Evolutionary conservation across 2,888 invertebrate species (phyloP).

Genomic region (Dolichomitus sp.): DNA sequence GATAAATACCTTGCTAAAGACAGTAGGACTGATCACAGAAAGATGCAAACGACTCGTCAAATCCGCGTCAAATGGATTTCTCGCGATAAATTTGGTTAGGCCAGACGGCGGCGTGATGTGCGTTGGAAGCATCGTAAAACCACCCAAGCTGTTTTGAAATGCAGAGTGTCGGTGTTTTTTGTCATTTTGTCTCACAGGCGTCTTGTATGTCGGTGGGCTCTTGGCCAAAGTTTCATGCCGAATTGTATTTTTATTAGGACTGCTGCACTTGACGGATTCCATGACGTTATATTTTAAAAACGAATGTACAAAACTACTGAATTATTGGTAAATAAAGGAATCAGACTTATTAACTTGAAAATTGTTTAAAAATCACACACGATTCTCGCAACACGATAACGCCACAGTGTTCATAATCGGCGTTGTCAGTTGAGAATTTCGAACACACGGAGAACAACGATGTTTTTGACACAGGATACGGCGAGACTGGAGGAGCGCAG

Average conservation of each 20-base stretch:
- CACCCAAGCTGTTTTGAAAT: constrained; percentile 65
- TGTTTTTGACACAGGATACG: constrained; percentile 4
- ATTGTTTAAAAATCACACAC: constrained; percentile 2
- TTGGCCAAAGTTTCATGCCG: constrained; percentile 38
- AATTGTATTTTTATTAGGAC: constrained; percentile 31
- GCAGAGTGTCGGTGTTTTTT: constrained; percentile 59
- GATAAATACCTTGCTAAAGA: constrained; percentile 81
- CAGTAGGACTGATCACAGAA: constrained; percentile 89
- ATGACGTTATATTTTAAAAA: constrained; percentile 32
- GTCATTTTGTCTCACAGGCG: constrained; percentile 74
- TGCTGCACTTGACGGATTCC: constrained; percentile 39
- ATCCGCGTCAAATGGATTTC: constrained; percentile 91
- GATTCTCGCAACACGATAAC: constrained; percentile 19
- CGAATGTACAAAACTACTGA: neutral
- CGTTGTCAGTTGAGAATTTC: constrained; percentile 30
- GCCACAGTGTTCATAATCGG: constrained; percentile 14
- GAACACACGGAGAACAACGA: neutral
- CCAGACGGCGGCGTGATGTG: constrained; percentile 88
- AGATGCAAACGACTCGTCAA: constrained; percentile 90
- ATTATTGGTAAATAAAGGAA: neutral
- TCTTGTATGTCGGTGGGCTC: constrained; percentile 71
- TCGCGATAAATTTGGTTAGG: constrained; percentile 87
- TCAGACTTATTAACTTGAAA: neutral
- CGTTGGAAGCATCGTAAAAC: constrained; percentile 83
- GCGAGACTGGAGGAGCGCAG: neutral